Conservation (phyloP, 2,113 vertebrate species). For the Pteronura brasiliensis region DNA sequence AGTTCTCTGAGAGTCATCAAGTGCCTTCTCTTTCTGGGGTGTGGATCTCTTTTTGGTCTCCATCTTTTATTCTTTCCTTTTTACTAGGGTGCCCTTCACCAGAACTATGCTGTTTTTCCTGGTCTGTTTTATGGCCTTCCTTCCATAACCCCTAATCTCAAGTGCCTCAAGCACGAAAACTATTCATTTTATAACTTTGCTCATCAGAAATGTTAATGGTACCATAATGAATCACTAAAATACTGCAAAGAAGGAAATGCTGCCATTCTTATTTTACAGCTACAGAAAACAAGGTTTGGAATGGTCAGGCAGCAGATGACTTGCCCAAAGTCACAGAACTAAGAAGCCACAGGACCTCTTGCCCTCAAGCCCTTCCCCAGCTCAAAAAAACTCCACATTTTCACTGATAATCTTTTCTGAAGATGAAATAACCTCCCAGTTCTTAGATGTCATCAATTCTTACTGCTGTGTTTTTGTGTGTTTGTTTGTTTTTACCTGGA, state of each 20-base stretch:
- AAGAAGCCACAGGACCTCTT: not conserved
- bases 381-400: not conserved
- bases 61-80: too few relatives aligned
- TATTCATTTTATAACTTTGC: not conserved
- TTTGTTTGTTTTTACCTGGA: not conserved
- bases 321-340: not conserved
- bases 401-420: not conserved
- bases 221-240: not conserved
- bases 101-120: not conserved
- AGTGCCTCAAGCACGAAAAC: fast-evolving
- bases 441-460: not conserved
- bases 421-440: not conserved
- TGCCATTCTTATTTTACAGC: too few relatives aligned
- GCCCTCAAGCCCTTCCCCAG: too few relatives aligned
- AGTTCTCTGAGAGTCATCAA: fast-evolving
- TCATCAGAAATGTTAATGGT: not conserved
- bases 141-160: not conserved
- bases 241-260: not conserved
- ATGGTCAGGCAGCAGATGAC: too few relatives aligned
- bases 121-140: not conserved
- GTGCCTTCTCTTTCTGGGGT: not conserved
- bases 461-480: not conserved
- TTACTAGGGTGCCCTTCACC: fast-evolving
- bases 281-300: not conserved
- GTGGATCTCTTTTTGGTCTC: fast-evolving